Evolutionary conservation across 2,113 vertebrate genomes (phyloP), one percentile per base, ranked within the genome.

Genomic region (Melanerpes formicivorus): DNA sequence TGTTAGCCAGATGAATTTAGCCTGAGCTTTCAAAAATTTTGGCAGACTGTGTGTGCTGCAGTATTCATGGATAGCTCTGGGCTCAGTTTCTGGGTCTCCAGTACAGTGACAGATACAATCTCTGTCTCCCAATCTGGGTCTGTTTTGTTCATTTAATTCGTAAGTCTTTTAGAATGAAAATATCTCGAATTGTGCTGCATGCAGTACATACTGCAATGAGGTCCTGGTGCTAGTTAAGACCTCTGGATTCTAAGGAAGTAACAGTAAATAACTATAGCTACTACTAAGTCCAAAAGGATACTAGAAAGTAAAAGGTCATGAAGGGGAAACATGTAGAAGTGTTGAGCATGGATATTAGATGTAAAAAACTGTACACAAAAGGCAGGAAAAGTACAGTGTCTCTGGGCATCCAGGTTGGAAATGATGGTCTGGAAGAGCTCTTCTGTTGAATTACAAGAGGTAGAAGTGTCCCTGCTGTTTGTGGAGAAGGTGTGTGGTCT

Each of bases 1-100:
- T 63, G 90, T 75, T 88, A 90, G 71, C 23, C 71, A 80, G 87
- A 79, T 30, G 40, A 92, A 75, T 87, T 91, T 74, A 81, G 71
- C 62, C 54, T 46, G 9, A 37, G 77, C 50, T 82, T 87, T 56
- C 71, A 87, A 95, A 77, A 66, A 87, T 80, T 93, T 78, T 69
- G 0, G 2, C 76, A 55, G 84, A 25, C 34, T 80, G 87, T 64
- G 42, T 70, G 78, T 80, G 55, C 72, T 91, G 76, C 69, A 74
- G 67, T 23, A 18, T 80, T 90, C 27, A 3, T 19, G 42, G 84
- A 37, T 4, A 2, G 73, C 1, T 1, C 65, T 27, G 52, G 56
- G 79, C 91, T 81, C 66, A 9, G 55, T 46, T 84, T 71, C 64
- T 87, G 59, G 37, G 52, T 87, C 72, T 90, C 56, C 63, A 32